Conservation (phyloP, 1,140 invertebrate genomes). For the Ctenoplectra terminalis region DNA sequence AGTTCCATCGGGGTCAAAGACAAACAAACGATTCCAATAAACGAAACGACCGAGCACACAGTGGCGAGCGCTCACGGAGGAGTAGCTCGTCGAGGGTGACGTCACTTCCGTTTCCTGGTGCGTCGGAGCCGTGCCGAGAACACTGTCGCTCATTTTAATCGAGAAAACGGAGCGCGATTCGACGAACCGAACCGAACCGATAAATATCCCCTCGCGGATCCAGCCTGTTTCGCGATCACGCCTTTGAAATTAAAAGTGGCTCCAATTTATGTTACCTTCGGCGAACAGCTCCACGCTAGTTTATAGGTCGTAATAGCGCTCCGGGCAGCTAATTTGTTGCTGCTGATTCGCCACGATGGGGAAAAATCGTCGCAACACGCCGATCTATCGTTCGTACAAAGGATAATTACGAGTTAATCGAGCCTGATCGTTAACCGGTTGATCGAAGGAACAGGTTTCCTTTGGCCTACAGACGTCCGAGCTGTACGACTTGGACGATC, state of each 20-base stretch:
- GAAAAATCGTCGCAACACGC: background rate
- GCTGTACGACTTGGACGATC: too few relatives aligned
- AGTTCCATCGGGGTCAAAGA: constrained; percentile 33
- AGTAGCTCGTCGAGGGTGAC: constrained; percentile 55
- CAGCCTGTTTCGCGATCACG: background rate
- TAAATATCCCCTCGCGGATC: constrained; percentile 22
- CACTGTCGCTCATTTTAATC: constrained; percentile 72
- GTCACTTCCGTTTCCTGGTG: constrained; percentile 77
- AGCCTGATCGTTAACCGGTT: background rate
- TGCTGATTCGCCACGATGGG: background rate
- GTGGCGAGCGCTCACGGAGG: constrained; percentile 21
- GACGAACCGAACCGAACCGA: constrained; percentile 37
- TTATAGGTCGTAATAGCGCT: background rate
- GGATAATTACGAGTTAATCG: constrained; percentile 21
- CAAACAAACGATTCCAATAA: constrained; percentile 70
- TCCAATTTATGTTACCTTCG: constrained; percentile 8
- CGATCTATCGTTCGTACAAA: background rate
- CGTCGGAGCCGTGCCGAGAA: constrained; percentile 26
- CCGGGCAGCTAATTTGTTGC: background rate
- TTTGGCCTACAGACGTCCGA: too few relatives aligned
- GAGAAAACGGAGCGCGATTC: constrained; percentile 38
- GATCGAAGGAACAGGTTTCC: background rate
- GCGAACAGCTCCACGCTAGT: background rate
- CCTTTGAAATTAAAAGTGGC: constrained; percentile 18
- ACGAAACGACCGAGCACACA: constrained; percentile 43